Evolutionary conservation across 23 tunicate species (phyloP).

Genomic region (Corella eumyota): DNA sequence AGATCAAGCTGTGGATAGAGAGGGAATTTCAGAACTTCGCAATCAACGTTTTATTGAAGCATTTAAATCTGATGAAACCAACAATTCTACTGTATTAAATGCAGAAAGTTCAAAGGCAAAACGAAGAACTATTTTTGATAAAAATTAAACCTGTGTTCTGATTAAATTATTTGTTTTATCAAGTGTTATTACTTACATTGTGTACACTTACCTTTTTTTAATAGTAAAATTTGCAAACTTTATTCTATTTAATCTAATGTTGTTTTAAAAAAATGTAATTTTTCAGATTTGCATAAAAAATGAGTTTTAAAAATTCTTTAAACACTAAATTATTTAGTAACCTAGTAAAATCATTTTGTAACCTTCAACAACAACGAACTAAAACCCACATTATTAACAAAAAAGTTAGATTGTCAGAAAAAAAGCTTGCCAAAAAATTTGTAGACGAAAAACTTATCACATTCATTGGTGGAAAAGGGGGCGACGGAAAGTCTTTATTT

Average conservation of each 20-base stretch:
- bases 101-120: no score
- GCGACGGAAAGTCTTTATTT: constrained; percentile 77
- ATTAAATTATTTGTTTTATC: neutral
- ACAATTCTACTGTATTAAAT: constrained; percentile 24
- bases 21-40: constrained; percentile 31
- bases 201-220: no score
- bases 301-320: no score
- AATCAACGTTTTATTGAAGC: constrained; percentile 44
- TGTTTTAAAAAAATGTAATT: no score
- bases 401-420: constrained; percentile 25
- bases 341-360: no score
- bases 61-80: neutral
- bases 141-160: neutral
- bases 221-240: no score
- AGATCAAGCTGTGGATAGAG: constrained; percentile 74
- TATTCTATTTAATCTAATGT: no score
- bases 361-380: no score
- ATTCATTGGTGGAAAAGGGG: constrained; percentile 65
- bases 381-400: no score
- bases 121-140: constrained; percentile 5
- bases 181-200: no score
- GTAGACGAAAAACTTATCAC: constrained; percentile 45
- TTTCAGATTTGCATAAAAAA: no score
- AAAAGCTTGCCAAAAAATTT: constrained; percentile 42
- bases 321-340: no score